Conservation (phyloP, 2,113 vertebrate genomes). For the Colinus virginianus region DNA sequence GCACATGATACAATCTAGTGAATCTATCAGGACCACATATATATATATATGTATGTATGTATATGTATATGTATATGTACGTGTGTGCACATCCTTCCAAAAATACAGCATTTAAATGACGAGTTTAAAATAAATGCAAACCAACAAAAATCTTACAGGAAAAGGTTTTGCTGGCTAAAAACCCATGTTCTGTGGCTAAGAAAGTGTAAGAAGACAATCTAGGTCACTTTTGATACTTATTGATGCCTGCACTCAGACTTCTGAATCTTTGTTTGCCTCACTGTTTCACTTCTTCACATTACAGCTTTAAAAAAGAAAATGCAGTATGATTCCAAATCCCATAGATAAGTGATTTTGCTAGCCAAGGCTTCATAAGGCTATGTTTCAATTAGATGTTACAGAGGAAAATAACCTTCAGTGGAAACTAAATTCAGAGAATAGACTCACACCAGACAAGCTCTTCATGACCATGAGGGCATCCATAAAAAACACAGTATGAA, state of each 20-base stretch:
- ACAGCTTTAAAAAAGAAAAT: neutral
- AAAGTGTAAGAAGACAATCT: neutral
- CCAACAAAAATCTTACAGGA: neutral
- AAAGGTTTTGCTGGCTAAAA: slow-evolving; percentile 1
- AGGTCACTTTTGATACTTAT: neutral
- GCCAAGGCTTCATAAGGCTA: neutral
- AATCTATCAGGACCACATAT: neutral
- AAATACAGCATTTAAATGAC: neutral
- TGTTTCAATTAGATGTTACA: neutral
- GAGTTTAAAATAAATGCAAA: neutral
- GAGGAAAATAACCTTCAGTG: neutral
- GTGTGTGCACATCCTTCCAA: neutral
- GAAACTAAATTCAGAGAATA: neutral
- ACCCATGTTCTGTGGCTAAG: neutral
- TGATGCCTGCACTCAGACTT: neutral
- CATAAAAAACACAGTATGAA: neutral
- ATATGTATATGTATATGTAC: accelerated
- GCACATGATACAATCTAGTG: neutral
- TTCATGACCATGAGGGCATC: neutral
- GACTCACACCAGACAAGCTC: neutral
- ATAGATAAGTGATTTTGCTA: neutral
- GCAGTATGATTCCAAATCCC: neutral
- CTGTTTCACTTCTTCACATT: neutral
- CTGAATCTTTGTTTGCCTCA: neutral
- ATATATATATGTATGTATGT: too few relatives aligned